Base-by-base conservation (phyloP, 1,140 invertebrate species). In the Drosophila parabipectinata region DNA sequence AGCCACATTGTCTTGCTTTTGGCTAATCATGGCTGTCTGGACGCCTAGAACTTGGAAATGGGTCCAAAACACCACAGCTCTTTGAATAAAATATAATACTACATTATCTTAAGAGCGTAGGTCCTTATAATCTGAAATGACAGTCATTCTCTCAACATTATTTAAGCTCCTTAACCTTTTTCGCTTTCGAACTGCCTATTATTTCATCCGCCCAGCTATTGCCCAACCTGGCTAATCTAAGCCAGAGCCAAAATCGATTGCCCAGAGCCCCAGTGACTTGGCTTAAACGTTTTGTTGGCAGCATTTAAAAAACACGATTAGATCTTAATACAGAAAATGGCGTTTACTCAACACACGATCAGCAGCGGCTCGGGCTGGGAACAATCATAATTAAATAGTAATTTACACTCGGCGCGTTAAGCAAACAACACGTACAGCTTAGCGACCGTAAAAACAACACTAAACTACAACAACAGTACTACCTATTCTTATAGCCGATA, bases 381-480 rank as follows among this genome's bases (percentile, higher is more conserved):
- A 87, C 62, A 72, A 67, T 66, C 71, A 88, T 87, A 88, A 87
- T 87, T 87, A 87, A 87, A 87, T 88, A 87, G 76, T 87, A 87
- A 87, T 87, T 87, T 88, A 87, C 82, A 87, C 82, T 73, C 74
- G 74, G 51, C 66, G 79, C 78, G 83, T 82, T 88, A 88, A 87
- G 73, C 82, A 87, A 87, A 87, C 82, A 87, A 68, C 81, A 85
- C 81, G 81, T 85, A 59, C 71, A 71, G 54, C 53, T 59, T 52
- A 64, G 45, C 37, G 63, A 57, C 59, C 63, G 44, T 47, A 59
- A 52, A 54, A 72, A 14, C n/a, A 14, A 14, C 39, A 44, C 41
- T 18, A 44, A 44, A 44, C 34, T 15, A 61, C 52, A 81, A 58
- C 26, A 63, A 47, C 62, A 62, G 28, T 18, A 59, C 37, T 39